These are phyloP conservation scores for Xanthia togata DNA, from an alignment of 2,888 invertebrate genomes.

Conservation along the genomic window DNA sequence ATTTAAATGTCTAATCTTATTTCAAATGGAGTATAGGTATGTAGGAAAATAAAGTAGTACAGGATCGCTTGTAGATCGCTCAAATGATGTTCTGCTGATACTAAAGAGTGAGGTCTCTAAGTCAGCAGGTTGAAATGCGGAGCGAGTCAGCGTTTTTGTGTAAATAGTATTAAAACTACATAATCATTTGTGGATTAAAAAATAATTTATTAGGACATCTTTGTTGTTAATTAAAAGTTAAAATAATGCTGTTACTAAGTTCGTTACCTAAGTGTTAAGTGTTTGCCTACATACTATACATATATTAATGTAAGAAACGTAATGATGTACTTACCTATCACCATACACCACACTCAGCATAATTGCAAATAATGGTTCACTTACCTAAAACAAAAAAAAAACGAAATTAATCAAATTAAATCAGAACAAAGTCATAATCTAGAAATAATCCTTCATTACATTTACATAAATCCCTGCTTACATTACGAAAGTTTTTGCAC, in stretches of 20 bases:
- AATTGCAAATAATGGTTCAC: conserved; percentile 31
- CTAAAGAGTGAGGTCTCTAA: conserved; percentile 31
- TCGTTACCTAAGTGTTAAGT: too few relatives aligned
- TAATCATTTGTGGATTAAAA: not conserved
- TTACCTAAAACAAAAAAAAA: conserved; percentile 69
- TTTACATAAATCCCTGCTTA: not conserved
- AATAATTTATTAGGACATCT: too few relatives aligned
- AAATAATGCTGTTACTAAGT: not conserved
- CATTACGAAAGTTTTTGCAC: conserved; percentile 7
- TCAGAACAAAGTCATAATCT: not conserved
- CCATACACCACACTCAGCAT: too few relatives aligned
- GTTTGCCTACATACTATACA: too few relatives aligned
- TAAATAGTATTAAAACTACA: not conserved
- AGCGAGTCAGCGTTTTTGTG: not conserved
- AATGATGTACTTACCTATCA: conserved; percentile 26
- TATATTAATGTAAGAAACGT: not conserved
- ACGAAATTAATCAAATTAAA: not conserved
- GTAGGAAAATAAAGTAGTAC: conserved; percentile 28
- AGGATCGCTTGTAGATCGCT: conserved; percentile 38
- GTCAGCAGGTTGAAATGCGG: conserved; percentile 5
- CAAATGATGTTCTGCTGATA: conserved; percentile 35
- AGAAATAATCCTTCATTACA: not conserved
- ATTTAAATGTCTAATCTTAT: too few relatives aligned
- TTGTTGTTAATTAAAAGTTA: not conserved
- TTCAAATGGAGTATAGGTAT: not conserved